Conservation (phyloP, 2,888 invertebrate species). For the Eristalis intricaria region DNA sequence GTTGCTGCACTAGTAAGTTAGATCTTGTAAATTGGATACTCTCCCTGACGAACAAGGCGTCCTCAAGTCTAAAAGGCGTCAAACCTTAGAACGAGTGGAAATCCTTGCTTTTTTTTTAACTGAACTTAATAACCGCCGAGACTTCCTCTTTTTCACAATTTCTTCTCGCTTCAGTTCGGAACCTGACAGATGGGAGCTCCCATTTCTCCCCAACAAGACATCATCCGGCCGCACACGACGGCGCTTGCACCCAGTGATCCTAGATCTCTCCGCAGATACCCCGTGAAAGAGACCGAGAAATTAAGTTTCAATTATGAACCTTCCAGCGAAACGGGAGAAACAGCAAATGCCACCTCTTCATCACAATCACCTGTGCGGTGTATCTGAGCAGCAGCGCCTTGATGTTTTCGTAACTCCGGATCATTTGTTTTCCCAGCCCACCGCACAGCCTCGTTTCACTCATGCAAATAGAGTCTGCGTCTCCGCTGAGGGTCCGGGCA, state of each 20-base stretch:
- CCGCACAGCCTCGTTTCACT: background rate
- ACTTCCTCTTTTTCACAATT: too few relatives aligned
- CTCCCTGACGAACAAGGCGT: too few relatives aligned
- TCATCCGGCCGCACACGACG: background rate
- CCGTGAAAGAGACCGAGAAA: constrained; percentile 27
- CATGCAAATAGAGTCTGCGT: constrained; percentile 59
- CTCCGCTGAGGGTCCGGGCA: constrained; percentile 57
- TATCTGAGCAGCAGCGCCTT: constrained; percentile 46
- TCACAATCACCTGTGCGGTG: constrained; percentile 57
- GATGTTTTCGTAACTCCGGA: constrained; percentile 69
- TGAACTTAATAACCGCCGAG: too few relatives aligned
- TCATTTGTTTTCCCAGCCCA: constrained; percentile 53
- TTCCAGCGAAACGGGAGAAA: background rate
- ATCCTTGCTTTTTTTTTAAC: too few relatives aligned
- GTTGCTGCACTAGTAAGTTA: too few relatives aligned
- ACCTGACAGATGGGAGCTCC: background rate
- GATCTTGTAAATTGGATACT: too few relatives aligned
- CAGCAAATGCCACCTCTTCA: constrained; percentile 52
- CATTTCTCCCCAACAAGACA: too few relatives aligned
- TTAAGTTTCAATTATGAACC: constrained; percentile 63
- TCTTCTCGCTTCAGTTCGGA: too few relatives aligned
- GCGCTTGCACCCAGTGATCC: constrained; percentile 4
- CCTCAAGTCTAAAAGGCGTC: too few relatives aligned
- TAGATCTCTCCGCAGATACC: background rate
- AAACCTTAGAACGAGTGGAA: too few relatives aligned